Evolutionary conservation across 1,140 invertebrate species (phyloP).

Genomic region (Laupala kohalensis): DNA sequence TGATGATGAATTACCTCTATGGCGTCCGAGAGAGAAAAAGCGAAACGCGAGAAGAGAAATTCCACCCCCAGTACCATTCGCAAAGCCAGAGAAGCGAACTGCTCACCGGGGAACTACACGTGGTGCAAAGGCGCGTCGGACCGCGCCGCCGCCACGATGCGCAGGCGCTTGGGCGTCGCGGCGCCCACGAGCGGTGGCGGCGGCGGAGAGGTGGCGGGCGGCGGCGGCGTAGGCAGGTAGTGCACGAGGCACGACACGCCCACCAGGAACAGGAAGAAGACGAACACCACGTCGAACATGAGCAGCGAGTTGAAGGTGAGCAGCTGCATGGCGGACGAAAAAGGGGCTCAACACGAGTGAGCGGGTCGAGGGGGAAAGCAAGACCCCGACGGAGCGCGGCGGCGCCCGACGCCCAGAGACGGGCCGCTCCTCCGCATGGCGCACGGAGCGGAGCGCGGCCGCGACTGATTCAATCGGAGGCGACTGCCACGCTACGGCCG

Average conservation of each 20-base stretch:
- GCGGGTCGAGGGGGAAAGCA: too few relatives aligned
- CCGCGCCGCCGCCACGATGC: neutral
- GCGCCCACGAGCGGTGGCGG: conserved; percentile 26
- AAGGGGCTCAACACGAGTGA: too few relatives aligned
- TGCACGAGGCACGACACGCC: conserved; percentile 66
- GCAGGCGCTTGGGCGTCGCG: conserved; percentile 22
- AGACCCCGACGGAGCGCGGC: too few relatives aligned
- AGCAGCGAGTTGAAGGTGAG: conserved; percentile 70
- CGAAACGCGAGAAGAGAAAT: too few relatives aligned
- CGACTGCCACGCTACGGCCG: too few relatives aligned
- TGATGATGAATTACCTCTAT: too few relatives aligned
- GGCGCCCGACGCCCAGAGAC: too few relatives aligned
- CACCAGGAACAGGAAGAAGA: conserved; percentile 70
- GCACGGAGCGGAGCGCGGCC: too few relatives aligned
- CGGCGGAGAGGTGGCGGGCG: conserved; percentile 15
- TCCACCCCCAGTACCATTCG: too few relatives aligned
- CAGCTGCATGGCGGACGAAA: conserved; percentile 47
- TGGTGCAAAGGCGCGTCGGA: neutral
- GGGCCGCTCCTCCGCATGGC: too few relatives aligned
- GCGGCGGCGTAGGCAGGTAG: conserved; percentile 47
- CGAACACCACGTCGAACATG: conserved; percentile 74
- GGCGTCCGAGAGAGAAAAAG: too few relatives aligned
- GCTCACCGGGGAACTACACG: neutral
- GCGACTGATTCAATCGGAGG: too few relatives aligned
- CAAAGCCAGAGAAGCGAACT: neutral